Evolutionary conservation across 1,140 invertebrate genomes (phyloP), one percentile per base, ranked within the genome.

Genomic region (Aphelenchoides fujianensis): DNA sequence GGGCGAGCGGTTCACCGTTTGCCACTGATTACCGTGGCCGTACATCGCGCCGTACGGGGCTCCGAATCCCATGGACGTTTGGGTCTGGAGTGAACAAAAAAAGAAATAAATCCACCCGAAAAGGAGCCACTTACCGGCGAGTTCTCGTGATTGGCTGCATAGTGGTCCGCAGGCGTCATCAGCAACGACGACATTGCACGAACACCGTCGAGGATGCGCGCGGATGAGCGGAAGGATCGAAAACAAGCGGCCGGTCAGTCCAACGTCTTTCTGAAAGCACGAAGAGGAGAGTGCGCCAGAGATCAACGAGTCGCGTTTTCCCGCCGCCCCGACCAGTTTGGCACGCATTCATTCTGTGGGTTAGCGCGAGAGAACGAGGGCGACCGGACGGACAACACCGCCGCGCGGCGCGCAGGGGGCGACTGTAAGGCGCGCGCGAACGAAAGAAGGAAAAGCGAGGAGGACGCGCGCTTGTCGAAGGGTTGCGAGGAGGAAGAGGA

Each of bases 31-130:
- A 19, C 5, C 23, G 7, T 5, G 55, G 7, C 27, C 5, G 23
- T 7, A 59, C 5, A 7, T 59, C 27, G 5, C 7, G 34, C 12
- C 5, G 23, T 7, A 59, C 12, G 5, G 7, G 5, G 12, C 19
- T 16, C 7, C 34, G 23, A 30, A 59, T 27, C 5, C 55, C 19
- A 59, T 59, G 7, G 55, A 16, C 7, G 55, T 5, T 59, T 59
- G 55, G 28, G 55, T 59, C 55, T 59, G 55, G 34, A n/a, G n/a
- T n/a, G n/a, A n/a, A n/a, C n/a, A 59, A 59, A 59, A 5, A 19
- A 59, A 59, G 5, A 7, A 16, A 7, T 19, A 59, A 59, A 59
- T 59, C 12, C 5, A 7, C 5, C 23, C 5, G 19, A 5, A 59
- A 19, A 59, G 34, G 23, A 30, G 5, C 5, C 5, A 7, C 55